Evolutionary conservation across 2,888 invertebrate genomes (phyloP).

Genomic region (Brassicogethes aeneus): DNA sequence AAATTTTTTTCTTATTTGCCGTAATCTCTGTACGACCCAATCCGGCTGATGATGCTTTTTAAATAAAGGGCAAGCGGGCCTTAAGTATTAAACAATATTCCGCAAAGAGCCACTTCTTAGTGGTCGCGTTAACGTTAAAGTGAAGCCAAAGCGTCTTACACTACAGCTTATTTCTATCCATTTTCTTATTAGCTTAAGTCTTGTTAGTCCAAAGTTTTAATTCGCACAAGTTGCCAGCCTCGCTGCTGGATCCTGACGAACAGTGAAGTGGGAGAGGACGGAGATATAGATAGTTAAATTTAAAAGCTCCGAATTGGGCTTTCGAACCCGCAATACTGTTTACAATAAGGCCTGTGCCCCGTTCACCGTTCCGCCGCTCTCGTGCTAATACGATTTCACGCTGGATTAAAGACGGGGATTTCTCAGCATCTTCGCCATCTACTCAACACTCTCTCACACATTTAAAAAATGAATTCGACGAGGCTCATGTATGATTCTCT

Average conservation of each 20-base stretch:
- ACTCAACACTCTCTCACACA: slow-evolving; percentile 12
- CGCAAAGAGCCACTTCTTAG: too few species aligned
- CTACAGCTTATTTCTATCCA: slow-evolving; percentile 43
- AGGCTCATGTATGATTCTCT: slow-evolving; percentile 2
- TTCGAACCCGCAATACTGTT: slow-evolving; percentile 42
- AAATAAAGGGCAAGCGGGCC: too few species aligned
- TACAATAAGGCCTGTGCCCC: slow-evolving; percentile 39
- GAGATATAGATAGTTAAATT: slow-evolving; percentile 36
- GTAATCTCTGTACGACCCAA: too few species aligned
- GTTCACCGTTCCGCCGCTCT: slow-evolving; percentile 39
- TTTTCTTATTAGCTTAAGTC: slow-evolving; percentile 46
- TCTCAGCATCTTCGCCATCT: slow-evolving; percentile 11
- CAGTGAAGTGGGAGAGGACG: too few species aligned
- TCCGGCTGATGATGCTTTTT: too few species aligned
- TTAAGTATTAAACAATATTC: not conserved
- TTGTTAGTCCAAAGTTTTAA: slow-evolving; percentile 57
- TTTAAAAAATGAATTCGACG: slow-evolving; percentile 4
- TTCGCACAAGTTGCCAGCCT: slow-evolving; percentile 47
- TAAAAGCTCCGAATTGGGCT: slow-evolving; percentile 40
- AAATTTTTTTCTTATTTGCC: not conserved
- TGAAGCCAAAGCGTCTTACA: slow-evolving; percentile 37
- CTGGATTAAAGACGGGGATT: slow-evolving; percentile 55
- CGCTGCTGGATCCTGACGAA: slow-evolving; percentile 28
- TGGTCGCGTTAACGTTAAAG: slow-evolving; percentile 4
- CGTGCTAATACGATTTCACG: slow-evolving; percentile 57